phyloP scores from a whole-genome alignment of 2,888 invertebrate genomes.

The Tetranychus piercei region DNA sequence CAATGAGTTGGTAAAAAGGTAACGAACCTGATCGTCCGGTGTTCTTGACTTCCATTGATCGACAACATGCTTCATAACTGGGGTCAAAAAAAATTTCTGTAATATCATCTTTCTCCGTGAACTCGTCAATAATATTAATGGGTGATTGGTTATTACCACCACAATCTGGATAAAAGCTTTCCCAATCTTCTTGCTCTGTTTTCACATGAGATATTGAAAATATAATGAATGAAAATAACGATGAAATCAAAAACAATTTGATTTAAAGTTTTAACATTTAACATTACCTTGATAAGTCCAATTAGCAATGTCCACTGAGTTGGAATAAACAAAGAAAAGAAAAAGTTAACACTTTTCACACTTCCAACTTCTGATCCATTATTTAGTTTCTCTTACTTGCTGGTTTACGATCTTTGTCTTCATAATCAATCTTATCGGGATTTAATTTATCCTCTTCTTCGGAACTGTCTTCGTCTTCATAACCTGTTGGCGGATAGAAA shows the following conservation, averaged over 20 bases:
- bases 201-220: neutral
- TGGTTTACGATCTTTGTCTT: neutral
- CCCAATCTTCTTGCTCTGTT: slow-evolving; percentile 8
- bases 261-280: neutral
- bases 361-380: neutral
- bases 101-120: neutral
- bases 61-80: neutral
- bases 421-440: neutral
- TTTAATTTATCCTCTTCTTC: neutral
- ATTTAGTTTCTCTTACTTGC: neutral
- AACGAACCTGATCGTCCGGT: neutral
- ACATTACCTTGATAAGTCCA: slow-evolving; percentile 5
- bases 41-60: neutral
- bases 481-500: neutral
- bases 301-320: neutral
- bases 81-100: slow-evolving; percentile 7
- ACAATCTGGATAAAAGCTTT: neutral
- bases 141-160: slow-evolving; percentile 10
- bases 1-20: neutral
- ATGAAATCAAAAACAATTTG: neutral
- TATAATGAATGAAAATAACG: neutral
- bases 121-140: neutral
- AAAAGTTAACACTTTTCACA: neutral
- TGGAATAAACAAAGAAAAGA: neutral
- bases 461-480: neutral